Base-by-base conservation (phyloP, 2,888 invertebrate genomes). In the Holacanthella duospinosa region DNA sequence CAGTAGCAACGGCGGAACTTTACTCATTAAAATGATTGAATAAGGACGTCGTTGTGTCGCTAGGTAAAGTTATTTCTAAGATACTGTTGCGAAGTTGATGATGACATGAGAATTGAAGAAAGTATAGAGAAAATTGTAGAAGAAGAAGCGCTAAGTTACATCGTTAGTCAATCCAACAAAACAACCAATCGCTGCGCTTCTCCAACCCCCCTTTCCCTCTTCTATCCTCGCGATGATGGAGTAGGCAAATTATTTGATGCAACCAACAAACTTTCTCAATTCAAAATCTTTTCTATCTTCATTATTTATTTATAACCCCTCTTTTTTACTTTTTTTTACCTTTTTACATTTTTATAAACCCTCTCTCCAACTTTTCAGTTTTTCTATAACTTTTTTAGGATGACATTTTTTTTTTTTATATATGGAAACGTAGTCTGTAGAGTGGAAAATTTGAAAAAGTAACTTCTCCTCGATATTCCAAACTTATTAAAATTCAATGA, bases 151-250 rank as follows among this genome's bases (percentile, higher is more conserved):
- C 57, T 28, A 64, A 36, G 56, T 61, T 61, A 56, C 64, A 57
- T 61, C 60, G 64, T 64, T 64, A 64, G 64, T 56, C 64, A 64
- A 55, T 64, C 64, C 56, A 57, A 58, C 43, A 55, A 6, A 6
- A 9, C 36, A 6, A 36, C 36, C 9, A 6, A 16, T 36, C 36
- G 16, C 57, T n/a, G n/a, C n/a, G n/a, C n/a, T n/a, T n/a, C n/a
- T n/a, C 56, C 56, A 56, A 61, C 55, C 61, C 56, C 43, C 24
- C 56, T 59, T 48, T n/a, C 53, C n/a, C n/a, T n/a, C n/a, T n/a
- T n/a, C n/a, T 16, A 16, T 36, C 36, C 9, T 36, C 36, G 36
- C 16, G 16, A 36, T 36, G 36, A 36, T 36, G 36, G 36, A 36
- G 36, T 36, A 9, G 36, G 36, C 9, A 36, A 36, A 36, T 36